Base-by-base conservation (phyloP, 2,888 invertebrate species). In the Rhorus exstirpatorius region DNA sequence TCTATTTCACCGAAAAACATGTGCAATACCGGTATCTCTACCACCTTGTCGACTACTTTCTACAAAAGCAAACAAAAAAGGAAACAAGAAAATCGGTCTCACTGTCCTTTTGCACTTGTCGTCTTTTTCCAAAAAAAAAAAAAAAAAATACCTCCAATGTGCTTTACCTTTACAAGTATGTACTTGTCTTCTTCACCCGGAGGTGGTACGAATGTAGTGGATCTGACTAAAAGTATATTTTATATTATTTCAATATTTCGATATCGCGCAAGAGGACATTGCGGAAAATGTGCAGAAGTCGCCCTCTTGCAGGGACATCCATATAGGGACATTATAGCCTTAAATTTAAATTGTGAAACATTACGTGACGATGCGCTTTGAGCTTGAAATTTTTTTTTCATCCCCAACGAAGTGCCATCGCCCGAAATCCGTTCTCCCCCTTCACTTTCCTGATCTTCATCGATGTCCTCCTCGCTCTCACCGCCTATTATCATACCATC, bases 1-100 rank as follows among this genome's bases (percentile, higher is more conserved):
- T 94, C 94, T 74, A 96, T 93, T 12, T 94, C 93, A 0, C 97
- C 96, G 88, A 96, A 96, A 44, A 94, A 92, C 0, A 96, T 95
- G 68, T 96, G 94, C n/a, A 97, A 92, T 60, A 95, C 94, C 0
- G 96, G 97, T 44, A 96, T 88, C 61, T 90, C 85, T 4, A 90
- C 86, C 0, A 92, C 87, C 83, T 89, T 96, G 86, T 96, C 95
- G 0, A 97, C 95, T 51, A 95, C 93, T 86, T 95, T 95, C 89
- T 97, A 95, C 0, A 83, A 75, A 44, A 63, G 44, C 14, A 24
- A 63, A 46, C 46, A 53, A 14, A 26, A 76, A 12, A 17, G 24
- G 1, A 0, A 26, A 6, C 6, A 58, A 3, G 1, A 10, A 65
- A 14, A 31, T 46, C 0, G n/a, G n/a, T 8, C 6, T 49, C 65